Evolutionary conservation across 2,797 vertebrate genomes (phyloP).

Genomic region (Cossypha dichroa): DNA sequence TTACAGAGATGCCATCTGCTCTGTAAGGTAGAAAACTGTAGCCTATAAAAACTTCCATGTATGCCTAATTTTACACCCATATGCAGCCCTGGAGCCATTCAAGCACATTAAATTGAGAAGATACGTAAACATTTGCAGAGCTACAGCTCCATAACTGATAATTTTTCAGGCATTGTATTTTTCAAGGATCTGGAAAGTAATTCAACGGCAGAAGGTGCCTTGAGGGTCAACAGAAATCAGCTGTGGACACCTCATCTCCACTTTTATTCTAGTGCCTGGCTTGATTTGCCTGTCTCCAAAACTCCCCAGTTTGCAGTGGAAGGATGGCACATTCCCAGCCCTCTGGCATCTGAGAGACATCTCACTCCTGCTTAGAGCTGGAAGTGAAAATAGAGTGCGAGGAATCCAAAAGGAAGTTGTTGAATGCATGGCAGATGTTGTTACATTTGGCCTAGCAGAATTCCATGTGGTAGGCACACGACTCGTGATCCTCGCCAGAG

Average conservation of each 20-base stretch:
- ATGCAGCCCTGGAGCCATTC: background rate
- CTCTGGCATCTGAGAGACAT: slow-evolving; percentile 60
- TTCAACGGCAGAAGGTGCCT: background rate
- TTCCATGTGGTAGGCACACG: slow-evolving; percentile 60
- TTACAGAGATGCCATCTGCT: slow-evolving; percentile 38
- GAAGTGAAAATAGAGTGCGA: slow-evolving; percentile 76
- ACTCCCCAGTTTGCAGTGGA: background rate
- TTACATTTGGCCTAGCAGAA: slow-evolving; percentile 74
- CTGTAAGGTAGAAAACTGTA: slow-evolving; percentile 27
- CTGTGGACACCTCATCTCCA: slow-evolving; percentile 6
- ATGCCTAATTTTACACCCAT: slow-evolving; percentile 18
- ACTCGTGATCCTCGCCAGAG: slow-evolving; percentile 34
- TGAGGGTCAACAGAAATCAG: slow-evolving; percentile 10
- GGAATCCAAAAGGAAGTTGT: slow-evolving; percentile 75
- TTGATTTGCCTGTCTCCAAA: background rate
- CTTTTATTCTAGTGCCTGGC: slow-evolving; percentile 4
- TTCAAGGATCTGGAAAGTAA: background rate
- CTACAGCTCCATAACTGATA: background rate
- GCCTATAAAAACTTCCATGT: background rate
- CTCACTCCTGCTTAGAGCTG: slow-evolving; percentile 63
- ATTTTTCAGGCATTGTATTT: slow-evolving; percentile 17
- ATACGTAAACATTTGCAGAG: slow-evolving; percentile 31
- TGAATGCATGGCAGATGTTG: slow-evolving; percentile 76
- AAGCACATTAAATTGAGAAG: background rate
- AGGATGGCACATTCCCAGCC: slow-evolving; percentile 63